These are phyloP conservation scores for Syngnathus rostellatus DNA, from an alignment of 2,797 vertebrate species.

Conservation along the genomic window DNA sequence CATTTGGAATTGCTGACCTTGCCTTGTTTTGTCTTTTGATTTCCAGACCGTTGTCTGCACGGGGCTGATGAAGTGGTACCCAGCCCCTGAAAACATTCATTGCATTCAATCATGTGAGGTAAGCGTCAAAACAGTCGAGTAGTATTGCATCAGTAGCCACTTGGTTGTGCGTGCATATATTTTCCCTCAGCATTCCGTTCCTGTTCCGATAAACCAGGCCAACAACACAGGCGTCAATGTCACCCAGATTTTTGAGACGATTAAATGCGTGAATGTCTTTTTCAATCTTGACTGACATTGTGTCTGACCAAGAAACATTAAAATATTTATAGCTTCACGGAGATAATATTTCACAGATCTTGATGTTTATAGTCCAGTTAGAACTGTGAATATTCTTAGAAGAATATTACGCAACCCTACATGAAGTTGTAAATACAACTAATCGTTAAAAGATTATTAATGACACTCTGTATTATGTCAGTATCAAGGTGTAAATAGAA, in stretches of 20 bases:
- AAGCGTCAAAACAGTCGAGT: constrained; percentile 46
- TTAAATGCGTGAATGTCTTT: constrained; percentile 17
- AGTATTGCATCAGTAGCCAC: background rate
- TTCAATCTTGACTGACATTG: constrained; percentile 18
- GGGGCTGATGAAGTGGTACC: constrained; percentile 83
- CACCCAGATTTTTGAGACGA: constrained; percentile 3
- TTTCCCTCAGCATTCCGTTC: background rate
- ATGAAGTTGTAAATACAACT: too few species aligned
- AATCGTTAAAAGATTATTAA: too few species aligned
- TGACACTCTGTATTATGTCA: too few species aligned
- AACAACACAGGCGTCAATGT: constrained; percentile 17
- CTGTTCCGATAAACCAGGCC: background rate
- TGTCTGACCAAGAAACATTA: constrained; percentile 8
- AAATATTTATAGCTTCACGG: constrained; percentile 11
- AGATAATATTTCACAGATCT: constrained; percentile 2
- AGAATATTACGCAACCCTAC: too few species aligned
- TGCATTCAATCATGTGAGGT: constrained; percentile 97
- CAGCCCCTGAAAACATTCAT: constrained; percentile 77
- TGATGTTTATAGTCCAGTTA: constrained; percentile 1
- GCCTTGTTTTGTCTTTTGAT: constrained; percentile 27
- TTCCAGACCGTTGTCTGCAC: constrained; percentile 87
- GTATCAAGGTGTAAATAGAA: background rate
- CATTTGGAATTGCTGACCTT: background rate
- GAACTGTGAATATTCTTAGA: background rate
- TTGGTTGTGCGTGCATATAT: background rate